Evolutionary conservation across 2,888 invertebrate genomes (phyloP).

Genomic region (Eristalis arbustorum): DNA sequence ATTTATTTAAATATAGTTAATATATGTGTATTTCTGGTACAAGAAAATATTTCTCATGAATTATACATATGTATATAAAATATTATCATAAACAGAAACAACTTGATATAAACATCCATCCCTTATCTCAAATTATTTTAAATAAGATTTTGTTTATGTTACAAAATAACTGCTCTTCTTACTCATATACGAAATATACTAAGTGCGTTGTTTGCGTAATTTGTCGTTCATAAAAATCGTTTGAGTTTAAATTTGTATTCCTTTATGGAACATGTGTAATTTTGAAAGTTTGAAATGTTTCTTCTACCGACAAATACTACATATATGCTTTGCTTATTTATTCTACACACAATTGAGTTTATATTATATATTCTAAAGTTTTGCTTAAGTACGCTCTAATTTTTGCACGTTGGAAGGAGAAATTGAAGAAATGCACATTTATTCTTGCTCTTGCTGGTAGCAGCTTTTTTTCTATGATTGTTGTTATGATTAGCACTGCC

Average conservation of each 20-base stretch:
- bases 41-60: neutral
- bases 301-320: neutral
- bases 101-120: neutral
- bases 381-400: constrained; percentile 26
- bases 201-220: neutral
- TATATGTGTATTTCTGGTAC: neutral
- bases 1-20: neutral
- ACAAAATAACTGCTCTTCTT: neutral
- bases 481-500: constrained; percentile 19
- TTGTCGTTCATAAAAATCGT: neutral
- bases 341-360: neutral
- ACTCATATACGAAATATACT: neutral
- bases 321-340: neutral
- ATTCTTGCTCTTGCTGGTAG: constrained; percentile 50
- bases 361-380: neutral
- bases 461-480: constrained; percentile 43
- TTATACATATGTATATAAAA: neutral
- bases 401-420: constrained; percentile 67
- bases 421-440: constrained; percentile 67
- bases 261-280: neutral
- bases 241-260: neutral
- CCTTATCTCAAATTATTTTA: neutral
- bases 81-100: neutral
- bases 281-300: neutral
- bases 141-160: neutral